Base-by-base conservation (phyloP, 1,140 invertebrate genomes). In the Ooceraea biroi region DNA sequence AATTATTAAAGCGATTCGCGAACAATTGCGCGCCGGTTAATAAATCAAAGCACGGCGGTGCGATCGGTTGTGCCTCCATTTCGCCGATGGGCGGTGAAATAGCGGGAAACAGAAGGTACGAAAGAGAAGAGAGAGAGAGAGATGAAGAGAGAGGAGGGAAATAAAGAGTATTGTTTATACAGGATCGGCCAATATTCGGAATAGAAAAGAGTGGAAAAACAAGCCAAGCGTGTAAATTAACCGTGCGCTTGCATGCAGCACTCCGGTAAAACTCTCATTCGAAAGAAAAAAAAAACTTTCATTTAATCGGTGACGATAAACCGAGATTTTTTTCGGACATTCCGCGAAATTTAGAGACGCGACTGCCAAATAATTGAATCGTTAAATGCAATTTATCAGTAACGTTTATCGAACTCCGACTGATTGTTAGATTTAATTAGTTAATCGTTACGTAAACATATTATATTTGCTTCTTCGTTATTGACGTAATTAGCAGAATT, bases 1-100 rank as follows among this genome's bases (percentile, higher is more conserved):
- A 91, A 93, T 93, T 92, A 93, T 93, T 94, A 91, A 91, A 91
- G 84, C 88, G 86, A 91, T 93, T 92, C 87, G 88, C 87, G 87
- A 92, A 92, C 91, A 93, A 93, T 93, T 91, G 91, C 85, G 82
- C 83, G 63, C 46, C 88, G 90, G 91, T 93, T 92, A 90, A 94
- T 94, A 93, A 94, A 93, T 93, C 92, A 93, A 88, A 89, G 90
- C 78, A 57, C 68, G 52, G 76, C 65, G 76, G 60, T 84, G 83
- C 83, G 57, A 55, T 80, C 84, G 69, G 50, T 71, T 69, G 61
- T 63, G 60, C 66, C 72, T 85, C 82, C 84, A 84, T 90, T 80
- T 86, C 84, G 55, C 60, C 85, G 78, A 85, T 89, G 82, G 82
- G 52, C 41, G 48, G 46, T 57, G 72, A 74, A 74, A 89, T 30